Evolutionary conservation across 2,888 invertebrate species (phyloP).

Genomic region (Rotaria macrura): DNA sequence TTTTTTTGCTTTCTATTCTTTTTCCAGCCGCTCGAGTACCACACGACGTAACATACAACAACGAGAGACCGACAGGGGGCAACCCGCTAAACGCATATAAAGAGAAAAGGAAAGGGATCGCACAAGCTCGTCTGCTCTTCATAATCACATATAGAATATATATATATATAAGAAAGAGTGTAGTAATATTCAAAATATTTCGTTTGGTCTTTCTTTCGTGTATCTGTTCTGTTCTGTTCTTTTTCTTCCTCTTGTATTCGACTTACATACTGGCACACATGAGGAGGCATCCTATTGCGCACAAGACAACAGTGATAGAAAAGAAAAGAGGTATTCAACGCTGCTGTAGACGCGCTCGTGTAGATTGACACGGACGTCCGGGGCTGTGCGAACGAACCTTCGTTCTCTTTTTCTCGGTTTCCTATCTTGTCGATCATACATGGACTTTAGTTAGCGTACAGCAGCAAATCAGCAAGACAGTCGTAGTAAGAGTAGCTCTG

Average conservation of each 20-base stretch:
- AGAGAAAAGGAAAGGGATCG: constrained; percentile 1
- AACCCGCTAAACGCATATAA: background rate
- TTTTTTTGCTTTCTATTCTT: background rate
- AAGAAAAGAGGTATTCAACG: background rate
- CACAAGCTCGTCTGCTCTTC: constrained; percentile 1
- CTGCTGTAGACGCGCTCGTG: background rate
- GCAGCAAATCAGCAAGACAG: background rate
- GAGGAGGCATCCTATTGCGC: background rate
- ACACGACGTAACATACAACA: background rate
- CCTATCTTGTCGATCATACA: background rate
- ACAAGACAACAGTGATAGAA: background rate
- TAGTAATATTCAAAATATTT: background rate
- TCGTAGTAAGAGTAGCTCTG: background rate
- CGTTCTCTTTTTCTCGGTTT: background rate
- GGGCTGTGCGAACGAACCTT: background rate
- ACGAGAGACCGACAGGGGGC: background rate
- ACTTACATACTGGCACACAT: background rate
- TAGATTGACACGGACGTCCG: background rate
- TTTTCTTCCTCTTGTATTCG: background rate
- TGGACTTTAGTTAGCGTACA: background rate
- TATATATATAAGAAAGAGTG: constrained; percentile 2
- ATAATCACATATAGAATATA: constrained; percentile 8
- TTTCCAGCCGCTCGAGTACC: background rate
- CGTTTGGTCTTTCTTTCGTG: constrained; percentile 1
- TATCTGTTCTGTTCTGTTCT: background rate